Percentiles rank a stretch among this genome's conserved stretches.
phyloP scores from a whole-genome alignment of 2,797 vertebrate genomes.

The Synanceia verrucosa region DNA sequence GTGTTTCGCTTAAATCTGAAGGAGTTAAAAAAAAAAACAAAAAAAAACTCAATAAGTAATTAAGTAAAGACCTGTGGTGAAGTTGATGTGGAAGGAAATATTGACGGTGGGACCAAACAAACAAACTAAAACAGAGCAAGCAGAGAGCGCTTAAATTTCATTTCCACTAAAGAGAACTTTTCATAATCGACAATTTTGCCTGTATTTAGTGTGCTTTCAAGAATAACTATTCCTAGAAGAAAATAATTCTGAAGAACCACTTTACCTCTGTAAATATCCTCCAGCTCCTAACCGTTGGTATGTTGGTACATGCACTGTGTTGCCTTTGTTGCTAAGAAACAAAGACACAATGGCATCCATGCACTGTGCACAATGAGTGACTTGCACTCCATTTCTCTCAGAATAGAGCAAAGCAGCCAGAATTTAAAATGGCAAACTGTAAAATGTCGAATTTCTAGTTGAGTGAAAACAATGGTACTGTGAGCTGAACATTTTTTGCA shows the following conservation, averaged over 20 bases:
- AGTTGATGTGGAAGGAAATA: neutral
- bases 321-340: conserved; percentile 77
- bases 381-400: neutral
- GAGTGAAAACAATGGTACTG: too few relatives aligned
- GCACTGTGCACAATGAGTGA: conserved; percentile 33
- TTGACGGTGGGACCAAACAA: neutral
- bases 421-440: too few relatives aligned
- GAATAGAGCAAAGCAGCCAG: neutral
- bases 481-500: too few relatives aligned
- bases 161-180: neutral
- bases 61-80: neutral
- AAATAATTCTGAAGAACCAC: conserved; percentile 4
- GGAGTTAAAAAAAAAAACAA: neutral
- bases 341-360: conserved; percentile 44
- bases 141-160: neutral
- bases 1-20: conserved; percentile 4
- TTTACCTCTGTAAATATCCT: conserved; percentile 44
- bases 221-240: neutral
- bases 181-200: neutral
- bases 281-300: conserved; percentile 13
- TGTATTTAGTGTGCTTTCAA: neutral
- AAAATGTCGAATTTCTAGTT: too few relatives aligned
- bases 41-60: too few relatives aligned
- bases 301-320: conserved; percentile 50
- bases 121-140: neutral